phyloP scores from a whole-genome alignment of 2,888 invertebrate genomes.

The Caenorhabditis panamensis region DNA sequence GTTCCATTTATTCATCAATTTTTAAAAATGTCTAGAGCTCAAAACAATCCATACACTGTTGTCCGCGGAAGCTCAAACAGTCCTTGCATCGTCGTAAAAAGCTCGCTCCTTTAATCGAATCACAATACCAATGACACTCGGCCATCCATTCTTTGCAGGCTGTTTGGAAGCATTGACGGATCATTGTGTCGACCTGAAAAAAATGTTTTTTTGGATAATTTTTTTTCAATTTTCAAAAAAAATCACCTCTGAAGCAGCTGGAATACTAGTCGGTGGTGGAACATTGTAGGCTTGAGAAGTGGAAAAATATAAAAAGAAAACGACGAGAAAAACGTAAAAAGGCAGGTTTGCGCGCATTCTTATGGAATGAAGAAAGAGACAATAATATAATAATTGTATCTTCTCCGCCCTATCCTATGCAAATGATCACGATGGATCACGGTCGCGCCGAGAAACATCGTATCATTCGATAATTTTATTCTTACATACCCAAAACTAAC shows the following conservation, averaged over 20 bases:
- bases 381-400: constrained; percentile 42
- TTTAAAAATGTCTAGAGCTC: constrained; percentile 57
- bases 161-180: constrained; percentile 75
- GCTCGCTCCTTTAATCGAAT: constrained; percentile 73
- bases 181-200: constrained; percentile 74
- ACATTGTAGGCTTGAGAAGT: constrained; percentile 61
- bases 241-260: constrained; percentile 65
- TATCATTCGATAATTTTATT: constrained; percentile 61
- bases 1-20: too few relatives aligned
- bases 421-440: constrained; percentile 42
- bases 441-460: constrained; percentile 21
- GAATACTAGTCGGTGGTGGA: constrained; percentile 69
- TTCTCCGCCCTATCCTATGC: constrained; percentile 35
- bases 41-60: constrained; percentile 76
- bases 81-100: constrained; percentile 72
- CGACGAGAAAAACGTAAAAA: constrained; percentile 25
- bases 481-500: constrained; percentile 63
- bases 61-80: constrained; percentile 73
- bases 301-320: constrained; percentile 40
- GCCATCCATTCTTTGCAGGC: constrained; percentile 77
- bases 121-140: constrained; percentile 78
- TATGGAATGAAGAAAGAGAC: constrained; percentile 23
- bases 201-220: background rate
- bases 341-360: constrained; percentile 38
- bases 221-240: background rate